Conservation (phyloP, 2,888 invertebrate species). For the Nycteola revayana region DNA sequence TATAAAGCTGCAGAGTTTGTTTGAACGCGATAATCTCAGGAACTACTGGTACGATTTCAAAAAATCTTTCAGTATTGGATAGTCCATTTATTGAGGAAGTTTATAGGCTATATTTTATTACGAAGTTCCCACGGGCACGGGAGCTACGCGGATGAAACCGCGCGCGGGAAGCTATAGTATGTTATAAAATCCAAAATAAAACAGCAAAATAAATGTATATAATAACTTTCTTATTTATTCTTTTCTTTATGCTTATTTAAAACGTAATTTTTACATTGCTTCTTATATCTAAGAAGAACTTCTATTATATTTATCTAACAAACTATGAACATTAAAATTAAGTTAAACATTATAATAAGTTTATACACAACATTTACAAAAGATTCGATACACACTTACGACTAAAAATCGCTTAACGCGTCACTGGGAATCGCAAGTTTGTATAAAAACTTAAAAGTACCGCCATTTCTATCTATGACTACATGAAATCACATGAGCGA, state of each 20-base stretch:
- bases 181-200: too few relatives aligned
- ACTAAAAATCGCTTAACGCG: conserved; percentile 6
- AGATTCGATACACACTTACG: conserved; percentile 10
- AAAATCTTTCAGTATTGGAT: too few relatives aligned
- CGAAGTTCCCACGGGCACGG: too few relatives aligned
- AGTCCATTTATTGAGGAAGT: too few relatives aligned
- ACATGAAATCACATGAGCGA: too few relatives aligned
- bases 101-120: too few relatives aligned
- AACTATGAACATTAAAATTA: conserved; percentile 35
- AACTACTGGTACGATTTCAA: too few relatives aligned
- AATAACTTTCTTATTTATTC: conserved; percentile 53
- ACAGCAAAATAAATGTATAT: conserved; percentile 47
- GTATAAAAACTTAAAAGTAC: conserved; percentile 1
- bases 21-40: too few relatives aligned
- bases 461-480: conserved; percentile 1
- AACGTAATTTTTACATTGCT: conserved; percentile 51
- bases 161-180: too few relatives aligned
- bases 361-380: conserved; percentile 33
- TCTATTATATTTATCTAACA: conserved; percentile 14
- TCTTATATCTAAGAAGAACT: conserved; percentile 22
- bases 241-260: conserved; percentile 48
- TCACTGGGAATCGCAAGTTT: conserved; percentile 10
- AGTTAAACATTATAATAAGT: conserved; percentile 21
- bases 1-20: too few relatives aligned
- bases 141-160: too few relatives aligned